A percentile compares a stretch with the other conserved stretches of the same genome.
Conservation (phyloP, 1,140 invertebrate species). For the Zaprionus lachaisei region DNA sequence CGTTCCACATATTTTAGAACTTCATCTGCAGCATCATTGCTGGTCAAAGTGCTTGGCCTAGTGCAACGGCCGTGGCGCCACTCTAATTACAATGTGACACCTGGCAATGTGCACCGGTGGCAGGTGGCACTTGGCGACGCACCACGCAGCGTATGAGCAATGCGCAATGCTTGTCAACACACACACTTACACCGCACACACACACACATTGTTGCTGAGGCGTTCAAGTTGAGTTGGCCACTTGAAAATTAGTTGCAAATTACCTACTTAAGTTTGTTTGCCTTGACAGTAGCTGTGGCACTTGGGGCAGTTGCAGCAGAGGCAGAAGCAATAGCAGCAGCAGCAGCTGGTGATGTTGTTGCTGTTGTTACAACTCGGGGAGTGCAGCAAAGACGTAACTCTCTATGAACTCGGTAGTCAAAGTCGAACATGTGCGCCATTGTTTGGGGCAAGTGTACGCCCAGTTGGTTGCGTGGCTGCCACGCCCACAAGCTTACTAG, state of each 20-base stretch:
- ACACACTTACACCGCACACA: neutral
- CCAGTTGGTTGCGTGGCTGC: conserved; percentile 57
- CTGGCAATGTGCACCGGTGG: conserved; percentile 20
- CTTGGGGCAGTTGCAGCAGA: neutral
- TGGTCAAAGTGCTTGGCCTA: neutral
- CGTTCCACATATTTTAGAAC: neutral
- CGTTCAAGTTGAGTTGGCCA: conserved; percentile 57
- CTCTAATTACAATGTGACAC: conserved; percentile 37
- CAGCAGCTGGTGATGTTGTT: conserved; percentile 4
- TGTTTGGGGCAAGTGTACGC: conserved; percentile 35
- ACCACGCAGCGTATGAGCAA: conserved; percentile 75
- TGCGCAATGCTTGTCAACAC: conserved; percentile 45
- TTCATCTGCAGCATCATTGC: neutral
- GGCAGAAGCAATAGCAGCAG: neutral
- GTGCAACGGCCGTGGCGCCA: conserved; percentile 2
- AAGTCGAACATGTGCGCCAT: conserved; percentile 61
- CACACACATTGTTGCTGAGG: conserved; percentile 32
- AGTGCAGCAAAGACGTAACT: conserved; percentile 28
- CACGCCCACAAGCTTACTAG: conserved; percentile 52
- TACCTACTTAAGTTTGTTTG: conserved; percentile 81
- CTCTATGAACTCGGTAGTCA: conserved; percentile 7
- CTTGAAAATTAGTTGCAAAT: conserved; percentile 81
- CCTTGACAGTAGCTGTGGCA: conserved; percentile 37
- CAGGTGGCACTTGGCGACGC: conserved; percentile 9
- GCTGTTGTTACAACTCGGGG: conserved; percentile 1